These are phyloP conservation scores for Coreoperca whiteheadi DNA, from an alignment of 2,113 vertebrate genomes.

Conservation along the genomic window DNA sequence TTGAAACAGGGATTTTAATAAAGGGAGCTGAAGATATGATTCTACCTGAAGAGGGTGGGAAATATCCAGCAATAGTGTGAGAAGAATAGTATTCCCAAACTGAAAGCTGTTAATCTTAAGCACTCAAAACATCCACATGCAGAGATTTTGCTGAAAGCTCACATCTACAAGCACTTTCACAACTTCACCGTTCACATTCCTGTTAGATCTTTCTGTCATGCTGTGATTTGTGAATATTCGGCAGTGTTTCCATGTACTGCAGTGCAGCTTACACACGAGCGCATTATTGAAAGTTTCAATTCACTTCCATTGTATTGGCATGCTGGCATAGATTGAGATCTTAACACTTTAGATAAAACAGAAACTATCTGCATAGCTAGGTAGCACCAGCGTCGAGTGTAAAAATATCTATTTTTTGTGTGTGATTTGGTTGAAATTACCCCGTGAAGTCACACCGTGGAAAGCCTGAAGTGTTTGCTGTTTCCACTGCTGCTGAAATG, in stretches of 20 bases:
- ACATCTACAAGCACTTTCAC: slow-evolving; percentile 14
- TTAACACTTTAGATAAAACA: neutral
- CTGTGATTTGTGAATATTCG: slow-evolving; percentile 13
- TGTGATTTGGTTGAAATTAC: neutral
- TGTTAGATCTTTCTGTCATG: neutral
- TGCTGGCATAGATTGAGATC: neutral
- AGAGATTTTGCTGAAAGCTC: slow-evolving; percentile 21
- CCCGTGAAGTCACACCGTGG: slow-evolving; percentile 10
- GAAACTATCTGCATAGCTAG: neutral
- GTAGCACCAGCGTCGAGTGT: neutral
- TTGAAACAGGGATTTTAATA: slow-evolving; percentile 77
- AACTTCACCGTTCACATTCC: neutral
- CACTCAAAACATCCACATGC: slow-evolving; percentile 32
- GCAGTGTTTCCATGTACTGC: neutral
- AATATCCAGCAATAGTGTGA: slow-evolving; percentile 54
- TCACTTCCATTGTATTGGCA: neutral
- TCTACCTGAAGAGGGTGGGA: slow-evolving; percentile 49
- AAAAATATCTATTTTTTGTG: neutral
- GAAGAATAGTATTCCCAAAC: slow-evolving; percentile 41
- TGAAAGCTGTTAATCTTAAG: slow-evolving; percentile 59
- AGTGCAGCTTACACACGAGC: neutral
- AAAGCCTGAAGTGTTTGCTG: slow-evolving; percentile 21
- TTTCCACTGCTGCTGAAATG: slow-evolving; percentile 17
- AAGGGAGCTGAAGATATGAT: slow-evolving; percentile 65
- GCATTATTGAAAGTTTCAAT: neutral